phyloP scores from a whole-genome alignment of 2,113 vertebrate genomes.

The Trinectes maculatus region DNA sequence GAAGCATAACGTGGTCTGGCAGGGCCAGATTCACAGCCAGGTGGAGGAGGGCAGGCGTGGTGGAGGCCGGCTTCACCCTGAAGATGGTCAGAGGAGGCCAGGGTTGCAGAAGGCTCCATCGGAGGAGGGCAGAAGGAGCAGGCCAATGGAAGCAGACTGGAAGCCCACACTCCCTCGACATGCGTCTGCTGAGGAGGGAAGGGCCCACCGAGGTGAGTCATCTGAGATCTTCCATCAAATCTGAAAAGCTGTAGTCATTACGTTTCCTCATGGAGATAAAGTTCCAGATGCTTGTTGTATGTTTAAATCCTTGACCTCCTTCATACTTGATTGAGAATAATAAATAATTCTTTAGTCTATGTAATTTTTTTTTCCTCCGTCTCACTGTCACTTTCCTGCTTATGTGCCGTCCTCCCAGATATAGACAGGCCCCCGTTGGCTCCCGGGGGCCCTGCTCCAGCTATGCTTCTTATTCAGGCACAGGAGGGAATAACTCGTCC shows the following conservation, averaged over 20 bases:
- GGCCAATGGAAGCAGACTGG: slow-evolving; percentile 81
- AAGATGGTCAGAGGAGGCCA: slow-evolving; percentile 75
- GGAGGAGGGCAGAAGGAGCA: slow-evolving; percentile 78
- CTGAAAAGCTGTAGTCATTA: neutral
- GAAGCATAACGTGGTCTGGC: slow-evolving; percentile 73
- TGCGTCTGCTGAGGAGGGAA: slow-evolving; percentile 85
- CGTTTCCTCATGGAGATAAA: neutral
- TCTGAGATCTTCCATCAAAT: slow-evolving; percentile 3
- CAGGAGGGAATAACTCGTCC: slow-evolving; percentile 75
- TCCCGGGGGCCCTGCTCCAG: slow-evolving; percentile 80
- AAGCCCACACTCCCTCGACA: slow-evolving; percentile 82
- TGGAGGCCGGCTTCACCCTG: slow-evolving; percentile 70
- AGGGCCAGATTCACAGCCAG: slow-evolving; percentile 70
- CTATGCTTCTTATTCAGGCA: slow-evolving; percentile 82
- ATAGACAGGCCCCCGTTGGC: slow-evolving; percentile 68
- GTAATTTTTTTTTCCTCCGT: slow-evolving; percentile 9
- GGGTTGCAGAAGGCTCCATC: slow-evolving; percentile 83
- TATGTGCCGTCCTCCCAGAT: slow-evolving; percentile 65
- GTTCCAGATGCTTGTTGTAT: neutral
- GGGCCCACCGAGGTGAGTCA: slow-evolving; percentile 78
- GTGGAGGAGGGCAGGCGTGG: slow-evolving; percentile 68
- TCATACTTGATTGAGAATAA: neutral
- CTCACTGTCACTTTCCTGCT: slow-evolving; percentile 48
- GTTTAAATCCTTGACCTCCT: neutral
- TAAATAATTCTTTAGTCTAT: neutral